Evolutionary conservation across 2,113 vertebrate species (phyloP).

Genomic region (Gavia stellata): DNA sequence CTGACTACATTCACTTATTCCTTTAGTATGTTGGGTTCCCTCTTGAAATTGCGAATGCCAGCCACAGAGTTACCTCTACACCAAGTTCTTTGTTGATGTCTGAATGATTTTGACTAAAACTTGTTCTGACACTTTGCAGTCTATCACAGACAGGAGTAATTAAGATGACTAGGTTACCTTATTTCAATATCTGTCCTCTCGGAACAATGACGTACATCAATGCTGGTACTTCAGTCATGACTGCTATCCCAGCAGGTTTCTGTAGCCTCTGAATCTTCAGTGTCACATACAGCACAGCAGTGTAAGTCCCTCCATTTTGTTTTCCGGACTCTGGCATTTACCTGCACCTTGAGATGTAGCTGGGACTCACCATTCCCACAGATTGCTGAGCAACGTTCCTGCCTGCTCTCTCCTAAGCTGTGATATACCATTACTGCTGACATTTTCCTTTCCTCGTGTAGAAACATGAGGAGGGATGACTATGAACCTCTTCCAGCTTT

Average conservation of each 20-base stretch:
- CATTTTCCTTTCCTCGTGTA: not conserved
- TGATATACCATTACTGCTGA: not conserved
- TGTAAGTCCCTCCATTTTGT: not conserved
- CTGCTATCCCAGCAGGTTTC: not conserved
- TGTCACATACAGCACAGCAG: not conserved
- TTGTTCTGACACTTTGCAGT: not conserved
- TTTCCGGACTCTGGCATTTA: not conserved
- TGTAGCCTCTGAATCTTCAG: not conserved
- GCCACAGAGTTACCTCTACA: not conserved
- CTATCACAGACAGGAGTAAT: not conserved
- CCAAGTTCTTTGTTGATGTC: not conserved
- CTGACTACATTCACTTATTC: not conserved
- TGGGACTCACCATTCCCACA: not conserved
- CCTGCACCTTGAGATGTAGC: not conserved
- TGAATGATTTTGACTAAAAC: not conserved
- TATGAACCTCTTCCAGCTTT: not conserved
- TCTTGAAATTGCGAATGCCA: not conserved
- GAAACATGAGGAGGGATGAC: not conserved
- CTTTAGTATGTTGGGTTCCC: not conserved
- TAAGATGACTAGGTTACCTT: not conserved
- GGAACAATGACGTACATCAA: not conserved
- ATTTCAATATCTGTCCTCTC: not conserved
- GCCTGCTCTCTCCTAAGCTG: not conserved
- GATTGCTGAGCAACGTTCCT: not conserved
- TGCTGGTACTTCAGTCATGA: not conserved